Conservation (phyloP, 2,888 invertebrate genomes). For the Pachycephus smyrnensis region DNA sequence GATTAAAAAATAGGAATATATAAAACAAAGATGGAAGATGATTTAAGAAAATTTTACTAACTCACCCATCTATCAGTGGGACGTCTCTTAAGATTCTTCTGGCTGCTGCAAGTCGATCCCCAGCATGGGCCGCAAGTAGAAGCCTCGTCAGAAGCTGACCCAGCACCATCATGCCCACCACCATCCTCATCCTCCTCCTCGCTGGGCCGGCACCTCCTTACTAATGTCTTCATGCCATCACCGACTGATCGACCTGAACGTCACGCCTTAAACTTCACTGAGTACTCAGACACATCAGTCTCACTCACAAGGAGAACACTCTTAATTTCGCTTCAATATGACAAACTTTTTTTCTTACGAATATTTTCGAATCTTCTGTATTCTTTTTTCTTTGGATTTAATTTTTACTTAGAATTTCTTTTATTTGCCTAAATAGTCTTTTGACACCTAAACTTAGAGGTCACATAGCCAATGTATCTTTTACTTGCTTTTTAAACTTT, state of each 20-base stretch:
- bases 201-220: conserved; percentile 59
- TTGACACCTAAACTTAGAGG: neutral
- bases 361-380: neutral
- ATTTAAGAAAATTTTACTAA: neutral
- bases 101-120: conserved; percentile 62
- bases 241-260: conserved; percentile 36
- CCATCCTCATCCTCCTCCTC: conserved; percentile 66
- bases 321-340: neutral
- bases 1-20: neutral
- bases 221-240: conserved; percentile 65
- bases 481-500: neutral
- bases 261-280: neutral
- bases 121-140: conserved; percentile 61
- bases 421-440: neutral
- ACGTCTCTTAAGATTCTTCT: conserved; percentile 61
- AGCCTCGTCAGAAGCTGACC: conserved; percentile 64
- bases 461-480: neutral
- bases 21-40: neutral
- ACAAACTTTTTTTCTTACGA: neutral
- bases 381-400: neutral
- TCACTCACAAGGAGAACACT: neutral
- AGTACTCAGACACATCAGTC: neutral
- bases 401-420: neutral
- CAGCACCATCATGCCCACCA: conserved; percentile 65
- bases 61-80: conserved; percentile 62